A percentile compares a stretch with the other conserved stretches of the same genome.
Conservation (phyloP, 2,113 vertebrate species). For the Varanus salvator region DNA sequence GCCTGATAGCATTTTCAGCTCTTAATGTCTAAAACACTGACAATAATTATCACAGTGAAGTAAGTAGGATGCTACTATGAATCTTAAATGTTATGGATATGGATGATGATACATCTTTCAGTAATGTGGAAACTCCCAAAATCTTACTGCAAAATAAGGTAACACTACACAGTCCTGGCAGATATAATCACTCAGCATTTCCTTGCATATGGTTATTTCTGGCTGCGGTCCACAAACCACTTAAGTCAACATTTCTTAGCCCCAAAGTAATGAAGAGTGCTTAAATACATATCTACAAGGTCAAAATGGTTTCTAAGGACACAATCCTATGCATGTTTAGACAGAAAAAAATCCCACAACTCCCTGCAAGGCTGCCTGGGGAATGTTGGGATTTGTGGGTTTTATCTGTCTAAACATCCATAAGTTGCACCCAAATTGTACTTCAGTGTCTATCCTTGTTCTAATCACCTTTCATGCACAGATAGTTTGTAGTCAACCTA, state of each 20-base stretch:
- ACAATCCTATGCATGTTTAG: no score
- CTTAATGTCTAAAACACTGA: slow-evolving; percentile 12
- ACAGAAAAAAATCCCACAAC: no score
- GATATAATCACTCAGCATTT: slow-evolving; percentile 8
- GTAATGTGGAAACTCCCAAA: not conserved
- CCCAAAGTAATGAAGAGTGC: not conserved
- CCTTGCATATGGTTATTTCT: not conserved
- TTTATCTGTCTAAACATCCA: no score
- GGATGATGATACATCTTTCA: not conserved
- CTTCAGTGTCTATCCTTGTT: not conserved
- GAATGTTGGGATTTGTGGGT: no score
- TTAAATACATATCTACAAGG: not conserved
- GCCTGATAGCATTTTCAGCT: not conserved
- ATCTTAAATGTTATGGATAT: not conserved
- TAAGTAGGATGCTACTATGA: not conserved
- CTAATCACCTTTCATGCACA: not conserved
- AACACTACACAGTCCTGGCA: not conserved
- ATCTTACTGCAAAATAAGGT: not conserved
- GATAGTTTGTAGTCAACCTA: not conserved
- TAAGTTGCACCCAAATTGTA: not conserved
- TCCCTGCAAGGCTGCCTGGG: no score
- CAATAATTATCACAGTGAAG: not conserved
- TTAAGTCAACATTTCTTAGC: not conserved
- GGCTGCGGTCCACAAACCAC: slow-evolving; percentile 13
- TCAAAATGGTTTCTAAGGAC: not conserved